Evolutionary conservation across 2,888 invertebrate species (phyloP), one percentile per base, ranked within the genome.

Genomic region (Eumacrocentrus americanus): DNA sequence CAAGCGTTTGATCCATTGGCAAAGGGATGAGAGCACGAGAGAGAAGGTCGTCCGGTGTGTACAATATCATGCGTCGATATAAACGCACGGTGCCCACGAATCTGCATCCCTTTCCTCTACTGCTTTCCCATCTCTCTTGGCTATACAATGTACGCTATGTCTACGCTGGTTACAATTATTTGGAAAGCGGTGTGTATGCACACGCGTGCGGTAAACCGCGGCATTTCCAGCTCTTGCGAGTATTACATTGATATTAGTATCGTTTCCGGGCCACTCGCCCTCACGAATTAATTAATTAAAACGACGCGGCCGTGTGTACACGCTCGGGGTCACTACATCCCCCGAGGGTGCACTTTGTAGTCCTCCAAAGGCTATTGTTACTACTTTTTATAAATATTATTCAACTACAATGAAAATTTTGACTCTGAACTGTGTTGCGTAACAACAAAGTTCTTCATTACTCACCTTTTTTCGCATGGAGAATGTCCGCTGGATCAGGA

Each of bases 401-500:
- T n/a, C n/a, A n/a, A n/a, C 3, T 18, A 12, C 1, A 12, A 42
- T 42, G 11, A 7, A 20, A 42, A 16, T 18, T 16, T 48, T 29
- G 14, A 48, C 6, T 34, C 14, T 50, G 16, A 6, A 14, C 14
- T 37, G n/a, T 38, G 37, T 22, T 35, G 40, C 22, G 23, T 29
- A 9, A 4, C 9, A 29, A 29, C 9, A 29, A 29, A 29, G 9
- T n/a, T n/a, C n/a, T n/a, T n/a, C n/a, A n/a, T n/a, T 48, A n/a
- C 83, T 81, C 75, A 86, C 85, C 84, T 82, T 86, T 85, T 73
- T 86, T 85, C 66, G 81, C 81, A 70, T 82, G 82, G 58, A 84
- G 80, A 68, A 86, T 84, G 70, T 86, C 86, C 38, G 86, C 83
- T 58, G 86, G 82, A 74, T 87, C 85, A 59, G 85, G 84, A 62